These are phyloP conservation scores for Choreutis nemorana DNA, from an alignment of 2,888 invertebrate genomes.

Conservation along the genomic window DNA sequence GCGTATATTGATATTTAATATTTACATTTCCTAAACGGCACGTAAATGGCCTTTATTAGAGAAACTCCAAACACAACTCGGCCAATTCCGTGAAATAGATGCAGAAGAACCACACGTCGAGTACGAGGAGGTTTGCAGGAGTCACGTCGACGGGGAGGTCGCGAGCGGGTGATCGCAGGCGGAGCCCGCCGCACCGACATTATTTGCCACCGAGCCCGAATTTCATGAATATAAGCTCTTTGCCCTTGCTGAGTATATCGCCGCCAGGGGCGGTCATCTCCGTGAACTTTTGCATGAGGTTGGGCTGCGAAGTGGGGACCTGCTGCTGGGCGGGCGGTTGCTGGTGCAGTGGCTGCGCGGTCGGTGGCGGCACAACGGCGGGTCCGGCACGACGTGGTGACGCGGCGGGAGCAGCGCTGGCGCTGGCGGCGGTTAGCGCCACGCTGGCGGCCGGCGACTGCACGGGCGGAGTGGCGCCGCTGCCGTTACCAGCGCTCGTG, in stretches of 20 bases:
- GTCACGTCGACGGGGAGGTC: constrained; percentile 11
- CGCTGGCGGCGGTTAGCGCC: constrained; percentile 16
- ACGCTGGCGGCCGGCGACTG: constrained; percentile 37
- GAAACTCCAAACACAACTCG: constrained; percentile 30
- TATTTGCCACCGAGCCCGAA: constrained; percentile 86
- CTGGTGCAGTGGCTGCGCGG: constrained; percentile 37
- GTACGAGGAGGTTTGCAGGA: neutral
- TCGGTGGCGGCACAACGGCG: constrained; percentile 54
- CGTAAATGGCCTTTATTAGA: constrained; percentile 31
- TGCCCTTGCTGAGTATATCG: constrained; percentile 90
- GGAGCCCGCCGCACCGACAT: constrained; percentile 45
- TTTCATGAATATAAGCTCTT: constrained; percentile 94
- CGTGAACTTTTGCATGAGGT: constrained; percentile 88
- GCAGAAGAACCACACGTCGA: too few species aligned
- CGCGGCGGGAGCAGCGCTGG: constrained; percentile 20
- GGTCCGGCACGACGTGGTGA: constrained; percentile 52
- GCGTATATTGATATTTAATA: constrained; percentile 57
- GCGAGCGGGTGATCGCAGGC: constrained; percentile 17
- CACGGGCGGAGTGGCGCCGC: constrained; percentile 25
- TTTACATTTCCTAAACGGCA: constrained; percentile 44
- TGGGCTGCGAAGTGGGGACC: constrained; percentile 65
- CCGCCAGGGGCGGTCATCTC: constrained; percentile 91
- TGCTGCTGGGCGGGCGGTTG: constrained; percentile 32
- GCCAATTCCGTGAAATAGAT: constrained; percentile 14
- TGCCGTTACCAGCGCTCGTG: constrained; percentile 15